Evolutionary conservation across 2,797 vertebrate species (phyloP).

Genomic region (Spinibarbus caldwelli): DNA sequence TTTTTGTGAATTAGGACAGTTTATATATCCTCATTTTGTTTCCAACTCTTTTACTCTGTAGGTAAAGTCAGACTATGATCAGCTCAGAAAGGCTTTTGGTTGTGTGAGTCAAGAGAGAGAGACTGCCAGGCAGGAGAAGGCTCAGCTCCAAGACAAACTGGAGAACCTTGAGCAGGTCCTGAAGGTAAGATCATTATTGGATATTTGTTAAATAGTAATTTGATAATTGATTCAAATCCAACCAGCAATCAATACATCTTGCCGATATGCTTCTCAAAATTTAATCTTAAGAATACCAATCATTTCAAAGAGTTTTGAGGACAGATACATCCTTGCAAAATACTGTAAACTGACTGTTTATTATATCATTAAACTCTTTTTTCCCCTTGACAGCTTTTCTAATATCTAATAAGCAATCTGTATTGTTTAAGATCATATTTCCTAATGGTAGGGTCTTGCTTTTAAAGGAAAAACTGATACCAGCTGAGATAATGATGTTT

Average conservation of each 20-base stretch:
- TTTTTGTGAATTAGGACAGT: not conserved
- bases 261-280: not conserved
- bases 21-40: conserved; percentile 9
- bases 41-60: conserved; percentile 56
- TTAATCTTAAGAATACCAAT: not conserved
- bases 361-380: not conserved
- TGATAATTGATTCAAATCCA: not conserved
- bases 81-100: conserved; percentile 76
- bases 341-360: not conserved
- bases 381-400: not conserved
- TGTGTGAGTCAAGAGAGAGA: conserved; percentile 82
- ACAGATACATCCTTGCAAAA: not conserved
- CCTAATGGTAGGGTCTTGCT: not conserved
- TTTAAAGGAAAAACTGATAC: not conserved
- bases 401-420: not conserved
- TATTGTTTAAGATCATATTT: not conserved
- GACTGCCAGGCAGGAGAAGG: conserved; percentile 82
- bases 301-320: not conserved
- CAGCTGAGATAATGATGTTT: conserved; percentile 12
- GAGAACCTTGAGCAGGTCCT: conserved; percentile 93
- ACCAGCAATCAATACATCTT: not conserved
- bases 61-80: conserved; percentile 86
- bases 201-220: not conserved
- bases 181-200: conserved; percentile 78
- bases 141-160: conserved; percentile 87